A percentile compares a stretch with the other conserved stretches of the same genome.
Evolutionary conservation across 2,888 invertebrate species (phyloP).

Genomic region (Gastrophysa polygoni): DNA sequence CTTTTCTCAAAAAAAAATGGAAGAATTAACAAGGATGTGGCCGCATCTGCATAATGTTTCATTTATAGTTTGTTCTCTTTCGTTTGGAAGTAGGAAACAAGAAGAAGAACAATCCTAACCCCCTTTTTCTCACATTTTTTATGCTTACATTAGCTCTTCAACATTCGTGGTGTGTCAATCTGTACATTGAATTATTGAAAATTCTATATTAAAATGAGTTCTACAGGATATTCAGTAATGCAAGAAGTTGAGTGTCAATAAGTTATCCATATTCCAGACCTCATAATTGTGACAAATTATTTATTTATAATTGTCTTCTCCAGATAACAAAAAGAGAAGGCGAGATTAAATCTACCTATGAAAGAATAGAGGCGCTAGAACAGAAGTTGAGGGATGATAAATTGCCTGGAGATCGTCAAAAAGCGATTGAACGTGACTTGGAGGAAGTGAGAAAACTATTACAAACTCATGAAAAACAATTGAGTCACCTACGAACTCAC

Average conservation of each 20-base stretch:
- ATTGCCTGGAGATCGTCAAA: conserved; percentile 43
- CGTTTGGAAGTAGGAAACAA: no score
- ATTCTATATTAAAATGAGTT: no score
- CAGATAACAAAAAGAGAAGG: conserved; percentile 52
- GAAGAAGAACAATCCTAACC: no score
- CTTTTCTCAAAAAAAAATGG: no score
- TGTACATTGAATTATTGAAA: no score
- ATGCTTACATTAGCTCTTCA: no score
- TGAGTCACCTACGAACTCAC: conserved; percentile 50
- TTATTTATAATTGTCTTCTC: conserved; percentile 19
- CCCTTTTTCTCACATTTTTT: no score
- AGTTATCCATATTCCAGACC: neutral
- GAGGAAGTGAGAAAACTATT: conserved; percentile 52
- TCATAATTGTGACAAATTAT: neutral
- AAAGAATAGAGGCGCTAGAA: conserved; percentile 48
- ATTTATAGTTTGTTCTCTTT: no score
- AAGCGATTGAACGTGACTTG: conserved; percentile 47
- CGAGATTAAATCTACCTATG: conserved; percentile 48
- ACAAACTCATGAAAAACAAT: conserved; percentile 48
- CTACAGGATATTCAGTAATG: conserved; percentile 8
- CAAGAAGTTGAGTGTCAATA: conserved; percentile 8
- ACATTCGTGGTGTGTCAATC: no score
- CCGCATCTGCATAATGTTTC: no score
- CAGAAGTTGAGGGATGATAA: conserved; percentile 42
- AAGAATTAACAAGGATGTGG: no score